Conservation (phyloP, 2,797 vertebrate species). For the Onychomys leucogaster region DNA sequence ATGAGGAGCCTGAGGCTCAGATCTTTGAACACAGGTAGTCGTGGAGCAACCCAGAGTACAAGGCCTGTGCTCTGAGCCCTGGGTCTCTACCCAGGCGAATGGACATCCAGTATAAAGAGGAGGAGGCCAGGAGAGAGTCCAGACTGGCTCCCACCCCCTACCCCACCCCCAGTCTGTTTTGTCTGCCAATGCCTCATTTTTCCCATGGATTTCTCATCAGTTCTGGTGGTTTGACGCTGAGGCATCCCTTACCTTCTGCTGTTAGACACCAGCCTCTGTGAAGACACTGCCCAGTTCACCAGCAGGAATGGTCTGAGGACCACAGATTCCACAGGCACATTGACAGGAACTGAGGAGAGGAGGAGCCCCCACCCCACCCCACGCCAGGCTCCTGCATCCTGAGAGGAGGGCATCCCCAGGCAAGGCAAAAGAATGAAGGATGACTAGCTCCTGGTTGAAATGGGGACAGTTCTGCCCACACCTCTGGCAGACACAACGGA, state of each 20-base stretch:
- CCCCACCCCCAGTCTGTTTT: background rate
- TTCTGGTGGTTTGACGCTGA: constrained; percentile 25
- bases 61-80: background rate
- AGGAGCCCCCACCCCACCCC: background rate
- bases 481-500: background rate
- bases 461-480: background rate
- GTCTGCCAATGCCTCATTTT: background rate
- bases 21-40: background rate
- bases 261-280: background rate
- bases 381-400: background rate
- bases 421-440: background rate
- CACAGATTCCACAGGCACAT: background rate
- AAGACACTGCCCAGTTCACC: background rate
- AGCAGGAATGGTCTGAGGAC: background rate
- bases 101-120: background rate
- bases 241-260: background rate
- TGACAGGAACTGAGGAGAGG: background rate
- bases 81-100: too few relatives aligned
- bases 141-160: too few relatives aligned
- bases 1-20: background rate
- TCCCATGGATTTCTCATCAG: background rate
- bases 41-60: background rate
- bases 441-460: background rate
- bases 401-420: background rate
- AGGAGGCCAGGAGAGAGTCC: background rate